phyloP scores from a whole-genome alignment of 92 coral and sea anemone genomes.

The Chrysogorgia sp. region DNA sequence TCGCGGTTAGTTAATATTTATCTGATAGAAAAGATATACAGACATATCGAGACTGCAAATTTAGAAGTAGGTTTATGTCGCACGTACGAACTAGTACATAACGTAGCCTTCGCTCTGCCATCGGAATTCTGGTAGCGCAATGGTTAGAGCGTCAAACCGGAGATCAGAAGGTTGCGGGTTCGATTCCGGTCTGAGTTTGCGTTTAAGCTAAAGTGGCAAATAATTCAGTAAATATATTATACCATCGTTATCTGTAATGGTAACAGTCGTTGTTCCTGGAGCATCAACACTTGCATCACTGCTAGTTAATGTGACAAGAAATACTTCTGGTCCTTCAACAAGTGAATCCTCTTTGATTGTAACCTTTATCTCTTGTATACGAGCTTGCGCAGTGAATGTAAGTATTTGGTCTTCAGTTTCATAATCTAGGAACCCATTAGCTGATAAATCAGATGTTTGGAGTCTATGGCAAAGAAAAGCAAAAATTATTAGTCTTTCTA shows the following conservation, averaged over 20 bases:
- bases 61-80: too few relatives aligned
- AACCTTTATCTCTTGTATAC: neutral
- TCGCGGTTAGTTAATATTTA: too few relatives aligned
- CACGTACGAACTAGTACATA: too few relatives aligned
- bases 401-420: constrained; percentile 1
- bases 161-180: too few relatives aligned
- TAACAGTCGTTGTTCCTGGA: constrained; percentile 29
- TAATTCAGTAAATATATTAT: neutral
- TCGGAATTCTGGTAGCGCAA: too few relatives aligned
- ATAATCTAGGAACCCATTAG: constrained; percentile 15
- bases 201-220: too few relatives aligned
- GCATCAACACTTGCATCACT: constrained; percentile 28
- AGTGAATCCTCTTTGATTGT: constrained; percentile 41
- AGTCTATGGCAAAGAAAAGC: constrained; percentile 6
- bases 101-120: too few relatives aligned
- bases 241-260: constrained; percentile 58
- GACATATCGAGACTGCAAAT: too few relatives aligned
- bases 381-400: constrained; percentile 1
- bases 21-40: too few relatives aligned
- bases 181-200: too few relatives aligned
- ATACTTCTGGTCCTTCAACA: constrained; percentile 40
- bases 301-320: constrained; percentile 46
- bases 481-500: neutral
- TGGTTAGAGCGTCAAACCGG: too few relatives aligned
- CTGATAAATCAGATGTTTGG: constrained; percentile 8